Evolutionary conservation across 2,113 vertebrate genomes (phyloP).

Genomic region (Hippocampus guttulatus): DNA sequence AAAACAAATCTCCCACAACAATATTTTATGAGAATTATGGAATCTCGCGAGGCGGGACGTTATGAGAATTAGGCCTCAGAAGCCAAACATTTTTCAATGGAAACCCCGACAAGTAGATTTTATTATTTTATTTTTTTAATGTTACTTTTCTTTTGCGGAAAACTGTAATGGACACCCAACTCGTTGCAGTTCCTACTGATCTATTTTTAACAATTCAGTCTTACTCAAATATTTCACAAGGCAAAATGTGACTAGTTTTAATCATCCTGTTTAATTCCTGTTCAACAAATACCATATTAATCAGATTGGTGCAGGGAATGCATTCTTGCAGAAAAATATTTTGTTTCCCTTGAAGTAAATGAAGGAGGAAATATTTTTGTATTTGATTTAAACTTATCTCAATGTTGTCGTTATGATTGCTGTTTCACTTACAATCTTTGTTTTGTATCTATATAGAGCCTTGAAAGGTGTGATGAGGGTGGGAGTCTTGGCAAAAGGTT

Average conservation of each 20-base stretch:
- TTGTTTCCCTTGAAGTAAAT: background rate
- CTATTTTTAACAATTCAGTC: background rate
- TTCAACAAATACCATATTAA: background rate
- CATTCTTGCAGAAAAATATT: background rate
- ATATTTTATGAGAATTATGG: too few species aligned
- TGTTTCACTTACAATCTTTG: background rate
- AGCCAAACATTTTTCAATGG: too few species aligned
- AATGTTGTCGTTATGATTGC: too few species aligned
- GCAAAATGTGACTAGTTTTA: background rate
- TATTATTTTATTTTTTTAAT: too few species aligned
- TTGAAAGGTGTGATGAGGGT: slow-evolving; percentile 96
- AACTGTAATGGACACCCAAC: too few species aligned
- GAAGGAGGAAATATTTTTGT: background rate
- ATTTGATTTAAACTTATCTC: too few species aligned
- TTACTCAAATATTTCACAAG: background rate
- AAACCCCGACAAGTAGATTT: too few species aligned
- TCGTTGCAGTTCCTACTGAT: background rate
- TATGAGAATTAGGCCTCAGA: too few species aligned
- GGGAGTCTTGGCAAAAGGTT: slow-evolving; percentile 93
- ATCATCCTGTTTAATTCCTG: background rate
- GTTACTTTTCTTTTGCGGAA: too few species aligned
- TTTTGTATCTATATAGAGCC: slow-evolving; percentile 67
- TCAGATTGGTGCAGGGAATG: background rate
- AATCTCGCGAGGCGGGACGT: too few species aligned
- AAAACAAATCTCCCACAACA: too few species aligned